A percentile compares a stretch with the other conserved stretches of the same genome.
phyloP scores from a whole-genome alignment of 2,888 invertebrate genomes.

The Microdon myrmicae region DNA sequence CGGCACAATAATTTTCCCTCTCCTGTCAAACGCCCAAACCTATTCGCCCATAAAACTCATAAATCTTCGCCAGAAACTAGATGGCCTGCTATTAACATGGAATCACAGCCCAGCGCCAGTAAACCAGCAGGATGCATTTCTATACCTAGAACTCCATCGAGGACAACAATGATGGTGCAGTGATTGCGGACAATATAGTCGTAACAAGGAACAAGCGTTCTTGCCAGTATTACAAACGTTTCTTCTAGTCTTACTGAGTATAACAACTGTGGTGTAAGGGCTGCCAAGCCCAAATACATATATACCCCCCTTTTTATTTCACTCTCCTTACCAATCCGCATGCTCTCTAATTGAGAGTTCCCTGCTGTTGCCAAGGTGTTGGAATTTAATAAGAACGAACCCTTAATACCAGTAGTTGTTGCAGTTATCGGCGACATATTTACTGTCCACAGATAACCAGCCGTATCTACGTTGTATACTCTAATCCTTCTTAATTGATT shows the following conservation, averaged over 20 bases:
- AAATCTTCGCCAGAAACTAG: conserved; percentile 51
- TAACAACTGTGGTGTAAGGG: no score
- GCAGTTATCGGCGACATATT: conserved; percentile 30
- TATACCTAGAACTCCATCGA: conserved; percentile 14
- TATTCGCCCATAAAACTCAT: conserved; percentile 40
- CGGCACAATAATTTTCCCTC: conserved; percentile 46
- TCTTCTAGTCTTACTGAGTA: conserved; percentile 29
- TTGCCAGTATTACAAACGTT: conserved; percentile 34
- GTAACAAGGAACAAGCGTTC: conserved; percentile 22
- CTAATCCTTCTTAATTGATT: conserved; percentile 30
- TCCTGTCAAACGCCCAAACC: conserved; percentile 44
- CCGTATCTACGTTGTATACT: conserved; percentile 10
- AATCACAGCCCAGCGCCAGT: conserved; percentile 44
- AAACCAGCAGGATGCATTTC: conserved; percentile 48
- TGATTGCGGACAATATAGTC: conserved; percentile 32
- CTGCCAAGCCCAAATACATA: conserved; percentile 12
- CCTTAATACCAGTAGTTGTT: conserved; percentile 7
- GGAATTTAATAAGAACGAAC: conserved; percentile 14
- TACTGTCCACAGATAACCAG: conserved; percentile 26
- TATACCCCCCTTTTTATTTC: not conserved
- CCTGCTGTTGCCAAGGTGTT: conserved; percentile 27
- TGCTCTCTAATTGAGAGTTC: conserved; percentile 21
- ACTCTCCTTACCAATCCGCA: conserved; percentile 13
- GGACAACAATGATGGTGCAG: conserved; percentile 26
- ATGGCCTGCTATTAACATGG: conserved; percentile 49